Evolutionary conservation across 2,113 vertebrate species (phyloP).

Genomic region (Zosterops borbonicus): DNA sequence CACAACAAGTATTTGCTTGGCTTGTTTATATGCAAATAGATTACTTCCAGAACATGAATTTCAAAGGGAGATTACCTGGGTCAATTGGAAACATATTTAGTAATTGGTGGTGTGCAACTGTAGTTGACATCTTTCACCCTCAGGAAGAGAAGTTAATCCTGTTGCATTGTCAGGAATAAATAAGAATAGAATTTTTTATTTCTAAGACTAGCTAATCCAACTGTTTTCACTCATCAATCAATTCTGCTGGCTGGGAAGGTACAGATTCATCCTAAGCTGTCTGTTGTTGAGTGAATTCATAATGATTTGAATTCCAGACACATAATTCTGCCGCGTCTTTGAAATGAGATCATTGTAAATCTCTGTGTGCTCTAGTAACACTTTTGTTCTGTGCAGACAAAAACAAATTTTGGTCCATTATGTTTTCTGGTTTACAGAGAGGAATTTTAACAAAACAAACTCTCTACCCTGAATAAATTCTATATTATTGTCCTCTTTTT

Average conservation of each 20-base stretch:
- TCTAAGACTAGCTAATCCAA: neutral
- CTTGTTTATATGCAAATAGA: neutral
- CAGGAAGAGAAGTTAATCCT: neutral
- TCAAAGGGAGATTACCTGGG: neutral
- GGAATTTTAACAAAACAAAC: neutral
- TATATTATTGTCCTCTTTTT: neutral
- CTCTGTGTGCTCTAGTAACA: neutral
- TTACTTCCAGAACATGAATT: neutral
- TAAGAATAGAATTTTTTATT: neutral
- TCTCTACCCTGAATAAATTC: neutral
- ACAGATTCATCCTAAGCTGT: neutral
- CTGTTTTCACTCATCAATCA: neutral
- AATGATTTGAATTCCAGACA: neutral
- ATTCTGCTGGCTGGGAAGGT: neutral
- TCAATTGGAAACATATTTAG: neutral
- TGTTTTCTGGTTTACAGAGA: neutral
- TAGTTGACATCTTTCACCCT: neutral
- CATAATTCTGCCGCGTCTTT: neutral
- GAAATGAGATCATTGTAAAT: neutral
- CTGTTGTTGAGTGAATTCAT: neutral
- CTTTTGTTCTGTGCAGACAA: neutral
- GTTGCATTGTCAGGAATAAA: neutral
- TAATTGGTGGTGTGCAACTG: neutral
- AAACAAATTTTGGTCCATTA: neutral
- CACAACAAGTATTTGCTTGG: neutral